Evolutionary conservation across 2,797 vertebrate species (phyloP).

Genomic region (Lutjanus argentimaculatus): DNA sequence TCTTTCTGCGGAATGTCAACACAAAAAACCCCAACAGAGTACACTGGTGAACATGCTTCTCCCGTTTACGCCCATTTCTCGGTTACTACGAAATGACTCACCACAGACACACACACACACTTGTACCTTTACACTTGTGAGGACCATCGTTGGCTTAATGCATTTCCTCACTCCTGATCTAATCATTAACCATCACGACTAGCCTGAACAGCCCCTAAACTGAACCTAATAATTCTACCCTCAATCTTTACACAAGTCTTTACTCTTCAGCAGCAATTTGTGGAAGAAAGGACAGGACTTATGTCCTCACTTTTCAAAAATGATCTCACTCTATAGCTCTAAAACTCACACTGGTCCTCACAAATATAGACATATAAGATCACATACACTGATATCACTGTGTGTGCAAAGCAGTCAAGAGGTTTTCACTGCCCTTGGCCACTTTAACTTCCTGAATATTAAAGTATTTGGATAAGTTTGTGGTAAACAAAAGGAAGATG

Average conservation of each 20-base stretch:
- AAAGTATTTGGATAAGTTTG: background rate
- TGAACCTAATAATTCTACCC: no score
- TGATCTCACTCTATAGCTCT: background rate
- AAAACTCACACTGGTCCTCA: background rate
- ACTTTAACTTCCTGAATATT: background rate
- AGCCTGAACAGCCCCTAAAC: background rate
- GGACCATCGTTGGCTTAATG: background rate
- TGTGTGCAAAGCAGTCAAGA: no score
- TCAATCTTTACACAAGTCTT: background rate
- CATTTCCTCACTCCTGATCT: background rate
- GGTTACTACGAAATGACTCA: background rate
- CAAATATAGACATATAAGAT: background rate
- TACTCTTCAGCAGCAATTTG: background rate
- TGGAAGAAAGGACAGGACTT: background rate
- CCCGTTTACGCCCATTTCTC: background rate
- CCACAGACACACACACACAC: background rate
- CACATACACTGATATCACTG: background rate
- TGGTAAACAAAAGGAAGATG: background rate
- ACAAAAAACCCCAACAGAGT: background rate
- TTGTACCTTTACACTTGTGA: no score
- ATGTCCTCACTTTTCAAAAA: background rate
- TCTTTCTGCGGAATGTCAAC: constrained; percentile 22
- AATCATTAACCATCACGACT: background rate
- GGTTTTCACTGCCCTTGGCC: background rate
- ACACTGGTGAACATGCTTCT: background rate